Base-by-base conservation (phyloP, 1,140 invertebrate species). In the Triops longicaudatus region DNA sequence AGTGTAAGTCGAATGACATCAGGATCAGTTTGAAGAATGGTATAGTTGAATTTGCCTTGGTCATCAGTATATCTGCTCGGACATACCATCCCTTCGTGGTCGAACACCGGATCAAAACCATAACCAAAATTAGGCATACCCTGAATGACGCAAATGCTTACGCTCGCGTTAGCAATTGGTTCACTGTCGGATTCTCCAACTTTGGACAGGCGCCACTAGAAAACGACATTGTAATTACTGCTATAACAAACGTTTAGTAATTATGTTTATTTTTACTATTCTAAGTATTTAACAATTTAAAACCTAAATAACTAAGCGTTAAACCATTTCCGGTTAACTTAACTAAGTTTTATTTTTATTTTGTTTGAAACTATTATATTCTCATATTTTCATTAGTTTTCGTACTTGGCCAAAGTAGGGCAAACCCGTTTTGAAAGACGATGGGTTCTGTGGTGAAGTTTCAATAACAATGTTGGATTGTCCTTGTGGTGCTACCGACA, bases 361-460 rank as follows among this genome's bases (percentile, higher is more conserved):
- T n/a, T n/a, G n/a, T n/a, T n/a, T n/a, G n/a, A n/a, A n/a, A n/a
- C n/a, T n/a, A n/a, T n/a, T n/a, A n/a, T n/a, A n/a, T n/a, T n/a
- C n/a, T n/a, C n/a, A n/a, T n/a, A n/a, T n/a, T n/a, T n/a, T n/a
- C n/a, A n/a, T n/a, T n/a, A 22, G 4, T 63, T 63, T 63, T n/a
- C 76, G 41, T 78, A 89, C 88, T 83, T 89, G 89, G 78, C 89
- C 86, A 79, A 88, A 86, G 80, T 89, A 89, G 1, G 89, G 89
- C 50, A 91, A 82, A 37, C 87, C 88, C 0, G 88, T 87, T 79
- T 89, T 90, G 79, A 90, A 89, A 78, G 88, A 88, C 72, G 86
- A 85, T 1, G 86, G 2, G 87, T 85, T 26, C 50, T 63, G n/a
- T 22, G 14, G 50, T 6, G 22, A 63, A 22, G 14, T 22, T 63